These are phyloP conservation scores for Hyaena hyaena DNA, from an alignment of 2,113 vertebrate species.

Conservation along the genomic window DNA sequence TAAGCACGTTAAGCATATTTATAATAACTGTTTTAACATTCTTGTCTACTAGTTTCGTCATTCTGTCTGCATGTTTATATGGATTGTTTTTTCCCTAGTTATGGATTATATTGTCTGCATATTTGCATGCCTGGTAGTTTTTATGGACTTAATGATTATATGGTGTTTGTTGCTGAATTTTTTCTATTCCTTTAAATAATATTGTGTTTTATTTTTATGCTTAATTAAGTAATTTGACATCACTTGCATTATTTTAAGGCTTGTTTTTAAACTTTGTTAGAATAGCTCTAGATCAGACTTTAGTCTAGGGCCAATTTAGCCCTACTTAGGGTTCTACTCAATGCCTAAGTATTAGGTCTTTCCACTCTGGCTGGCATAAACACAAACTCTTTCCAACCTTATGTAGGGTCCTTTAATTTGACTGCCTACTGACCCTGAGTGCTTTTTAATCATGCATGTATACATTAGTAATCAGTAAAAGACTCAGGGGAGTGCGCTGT, in stretches of 20 bases:
- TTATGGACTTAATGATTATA: not conserved
- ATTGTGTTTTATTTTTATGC: not conserved
- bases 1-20: not conserved
- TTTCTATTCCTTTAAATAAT: not conserved
- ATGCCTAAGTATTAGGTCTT: not conserved
- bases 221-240: conserved; percentile 46
- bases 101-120: not conserved
- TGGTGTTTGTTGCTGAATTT: not conserved
- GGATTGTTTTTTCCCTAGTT: not conserved
- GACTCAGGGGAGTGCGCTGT: not conserved
- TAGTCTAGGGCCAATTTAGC: not conserved
- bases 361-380: not conserved
- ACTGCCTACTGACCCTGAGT: not conserved
- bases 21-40: not conserved
- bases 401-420: not conserved
- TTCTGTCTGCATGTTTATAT: not conserved
- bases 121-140: not conserved
- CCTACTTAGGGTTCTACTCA: not conserved
- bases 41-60: not conserved
- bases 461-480: conserved; percentile 15
- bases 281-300: not conserved
- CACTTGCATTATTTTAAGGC: not conserved
- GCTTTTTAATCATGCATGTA: not conserved
- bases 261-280: conserved; percentile 9
- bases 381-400: not conserved